Evolutionary conservation across 2,113 vertebrate species (phyloP), one percentile per base, ranked within the genome.

Genomic region (Taurulus bubalis): DNA sequence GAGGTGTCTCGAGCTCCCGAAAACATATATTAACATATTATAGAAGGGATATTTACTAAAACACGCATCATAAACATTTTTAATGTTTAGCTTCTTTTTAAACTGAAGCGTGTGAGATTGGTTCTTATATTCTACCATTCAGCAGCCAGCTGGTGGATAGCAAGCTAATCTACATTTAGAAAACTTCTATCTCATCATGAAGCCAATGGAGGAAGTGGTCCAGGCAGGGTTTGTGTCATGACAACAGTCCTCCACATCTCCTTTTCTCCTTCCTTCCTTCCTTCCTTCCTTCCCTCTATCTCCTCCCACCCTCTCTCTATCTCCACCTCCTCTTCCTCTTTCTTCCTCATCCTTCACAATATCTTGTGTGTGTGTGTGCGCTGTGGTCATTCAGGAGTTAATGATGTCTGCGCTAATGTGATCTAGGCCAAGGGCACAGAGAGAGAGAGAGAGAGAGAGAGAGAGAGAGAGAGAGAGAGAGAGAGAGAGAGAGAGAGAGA

Each of bases 331-430:
- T 79, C 70, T 45, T 72, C 63, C 58, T 73, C 34, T 8, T 20
- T 53, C 30, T 4, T 66, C 56, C 32, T 67, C 71, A 49, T 62
- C 66, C 51, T 47, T 68, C 16, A 45, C 32, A 14, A 60, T 75
- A 42, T 38, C 5, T 64, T 49, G 45, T 42, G 40, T 42, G 64
- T 65, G 51, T 5, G 64, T 58, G 40, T 82, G 67, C 79, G 62
- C 75, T 76, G 34, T 64, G 62, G 72, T 83, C 62, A 83, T 49
- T 80, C 56, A 73, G 58, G 55, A 64, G 67, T 76, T 75, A 73
- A 88, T 83, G 68, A 73, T 87, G 80, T 77, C 64, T 70, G 58
- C 32, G 72, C 68, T 76, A 70, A 85, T 83, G 69, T 62, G 80
- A 75, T 77, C 34, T 40, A 59, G 68, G 83, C 79, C 71, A 82